Conservation (phyloP, 2,113 vertebrate species). For the Protomyctophum bolini region DNA sequence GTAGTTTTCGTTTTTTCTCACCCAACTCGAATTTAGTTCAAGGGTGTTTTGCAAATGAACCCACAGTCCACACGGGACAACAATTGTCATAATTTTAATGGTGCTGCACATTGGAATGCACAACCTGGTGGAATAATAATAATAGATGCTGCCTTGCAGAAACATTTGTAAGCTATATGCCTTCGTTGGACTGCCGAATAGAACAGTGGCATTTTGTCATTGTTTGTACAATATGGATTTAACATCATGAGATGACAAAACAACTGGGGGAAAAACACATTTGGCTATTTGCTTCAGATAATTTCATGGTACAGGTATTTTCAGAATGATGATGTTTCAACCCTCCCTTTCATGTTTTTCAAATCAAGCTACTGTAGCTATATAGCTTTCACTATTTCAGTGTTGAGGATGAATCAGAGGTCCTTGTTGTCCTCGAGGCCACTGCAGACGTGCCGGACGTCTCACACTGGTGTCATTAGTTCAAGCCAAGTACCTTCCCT, state of each 20-base stretch:
- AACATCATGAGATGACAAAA: too few relatives aligned
- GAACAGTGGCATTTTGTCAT: too few relatives aligned
- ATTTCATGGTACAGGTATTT: too few relatives aligned
- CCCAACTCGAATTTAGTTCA: not conserved
- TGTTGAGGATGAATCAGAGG: constrained; percentile 42
- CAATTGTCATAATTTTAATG: constrained; percentile 4
- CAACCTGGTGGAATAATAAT: constrained; percentile 11
- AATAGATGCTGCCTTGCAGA: constrained; percentile 1
- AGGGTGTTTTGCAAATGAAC: constrained; percentile 6
- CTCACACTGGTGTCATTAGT: constrained; percentile 54
- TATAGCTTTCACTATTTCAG: constrained; percentile 12
- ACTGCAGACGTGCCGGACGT: constrained; percentile 57
- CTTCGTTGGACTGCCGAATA: too few relatives aligned
- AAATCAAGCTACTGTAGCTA: too few relatives aligned
- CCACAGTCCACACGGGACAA: constrained; percentile 12
- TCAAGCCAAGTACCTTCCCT: constrained; percentile 48
- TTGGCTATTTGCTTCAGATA: too few relatives aligned
- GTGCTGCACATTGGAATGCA: not conserved
- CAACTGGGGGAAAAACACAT: too few relatives aligned
- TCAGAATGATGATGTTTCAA: too few relatives aligned
- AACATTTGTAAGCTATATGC: too few relatives aligned
- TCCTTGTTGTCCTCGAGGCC: constrained; percentile 36
- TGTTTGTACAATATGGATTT: too few relatives aligned
- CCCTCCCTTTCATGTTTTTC: too few relatives aligned
- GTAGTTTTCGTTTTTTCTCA: not conserved